A percentile compares a stretch with the other conserved stretches of the same genome.
These are phyloP conservation scores for Rhamphomyia laevipes DNA, from an alignment of 2,888 invertebrate species.

Conservation along the genomic window DNA sequence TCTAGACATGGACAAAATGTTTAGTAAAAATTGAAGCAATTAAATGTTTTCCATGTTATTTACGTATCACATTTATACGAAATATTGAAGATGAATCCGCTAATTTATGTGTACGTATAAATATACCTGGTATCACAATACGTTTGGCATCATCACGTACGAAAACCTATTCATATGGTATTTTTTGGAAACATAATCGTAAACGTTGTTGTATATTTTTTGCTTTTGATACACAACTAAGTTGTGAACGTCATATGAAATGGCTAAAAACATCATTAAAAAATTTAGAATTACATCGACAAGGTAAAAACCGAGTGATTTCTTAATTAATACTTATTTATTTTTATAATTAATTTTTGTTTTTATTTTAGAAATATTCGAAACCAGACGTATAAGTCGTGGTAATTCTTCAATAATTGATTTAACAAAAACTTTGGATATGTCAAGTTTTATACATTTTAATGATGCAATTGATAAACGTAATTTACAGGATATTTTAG, in stretches of 20 bases:
- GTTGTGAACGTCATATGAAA: conserved; percentile 35
- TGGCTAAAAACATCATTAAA: conserved; percentile 37
- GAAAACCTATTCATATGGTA: conserved; percentile 32
- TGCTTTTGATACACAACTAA: conserved; percentile 31
- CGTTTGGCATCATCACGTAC: conserved; percentile 34
- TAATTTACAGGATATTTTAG: conserved; percentile 24
- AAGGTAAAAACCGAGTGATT: conserved; percentile 16
- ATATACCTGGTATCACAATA: conserved; percentile 34
- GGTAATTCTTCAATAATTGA: conserved; percentile 7
- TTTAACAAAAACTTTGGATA: neutral
- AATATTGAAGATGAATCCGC: conserved; percentile 17
- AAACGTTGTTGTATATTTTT: conserved; percentile 35
- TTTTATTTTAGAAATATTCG: conserved; percentile 25
- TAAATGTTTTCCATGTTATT: conserved; percentile 36
- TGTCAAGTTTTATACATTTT: conserved; percentile 1
- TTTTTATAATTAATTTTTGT: neutral
- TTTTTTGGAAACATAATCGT: conserved; percentile 38
- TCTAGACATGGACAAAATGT: conserved; percentile 31
- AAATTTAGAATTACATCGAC: conserved; percentile 33
- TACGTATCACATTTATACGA: conserved; percentile 30
- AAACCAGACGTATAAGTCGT: conserved; percentile 29
- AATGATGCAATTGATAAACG: neutral
- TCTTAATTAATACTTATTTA: neutral
- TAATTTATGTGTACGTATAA: conserved; percentile 29
- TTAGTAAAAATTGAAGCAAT: conserved; percentile 37